Evolutionary conservation across 2,113 vertebrate species (phyloP).

Genomic region (Calidris pugnax): DNA sequence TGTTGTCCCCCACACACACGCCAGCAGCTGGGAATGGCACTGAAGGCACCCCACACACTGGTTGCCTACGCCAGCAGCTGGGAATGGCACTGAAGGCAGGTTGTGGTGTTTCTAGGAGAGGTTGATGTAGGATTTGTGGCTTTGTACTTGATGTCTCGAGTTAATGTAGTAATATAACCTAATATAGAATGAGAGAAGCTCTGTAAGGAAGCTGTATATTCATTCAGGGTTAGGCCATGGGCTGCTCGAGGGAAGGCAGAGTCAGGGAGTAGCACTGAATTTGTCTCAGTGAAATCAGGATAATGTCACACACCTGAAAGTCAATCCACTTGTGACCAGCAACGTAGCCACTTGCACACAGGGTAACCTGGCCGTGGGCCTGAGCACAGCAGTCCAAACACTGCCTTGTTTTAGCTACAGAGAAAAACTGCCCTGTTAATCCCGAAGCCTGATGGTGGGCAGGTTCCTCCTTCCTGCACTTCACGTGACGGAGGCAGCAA

Average conservation of each 20-base stretch:
- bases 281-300: not conserved
- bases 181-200: not conserved
- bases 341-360: fast-evolving
- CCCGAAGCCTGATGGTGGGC: not conserved
- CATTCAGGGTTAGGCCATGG: not conserved
- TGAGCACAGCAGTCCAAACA: not conserved
- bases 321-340: not conserved
- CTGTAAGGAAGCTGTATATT: fast-evolving
- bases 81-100: fast-evolving
- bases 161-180: not conserved
- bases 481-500: fast-evolving
- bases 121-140: not conserved
- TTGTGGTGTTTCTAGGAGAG: not conserved
- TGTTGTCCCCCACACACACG: fast-evolving
- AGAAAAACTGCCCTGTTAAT: too few species aligned
- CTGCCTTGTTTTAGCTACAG: not conserved
- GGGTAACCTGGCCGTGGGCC: not conserved
- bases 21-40: not conserved
- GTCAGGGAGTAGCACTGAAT: not conserved
- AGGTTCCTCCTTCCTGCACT: not conserved
- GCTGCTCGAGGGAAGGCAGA: not conserved
- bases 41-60: too few species aligned
- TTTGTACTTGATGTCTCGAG: not conserved
- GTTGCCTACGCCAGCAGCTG: not conserved
- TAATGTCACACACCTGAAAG: not conserved